These are phyloP conservation scores for Trachelus troglodyta DNA, from an alignment of 2,888 invertebrate genomes.

Conservation along the genomic window DNA sequence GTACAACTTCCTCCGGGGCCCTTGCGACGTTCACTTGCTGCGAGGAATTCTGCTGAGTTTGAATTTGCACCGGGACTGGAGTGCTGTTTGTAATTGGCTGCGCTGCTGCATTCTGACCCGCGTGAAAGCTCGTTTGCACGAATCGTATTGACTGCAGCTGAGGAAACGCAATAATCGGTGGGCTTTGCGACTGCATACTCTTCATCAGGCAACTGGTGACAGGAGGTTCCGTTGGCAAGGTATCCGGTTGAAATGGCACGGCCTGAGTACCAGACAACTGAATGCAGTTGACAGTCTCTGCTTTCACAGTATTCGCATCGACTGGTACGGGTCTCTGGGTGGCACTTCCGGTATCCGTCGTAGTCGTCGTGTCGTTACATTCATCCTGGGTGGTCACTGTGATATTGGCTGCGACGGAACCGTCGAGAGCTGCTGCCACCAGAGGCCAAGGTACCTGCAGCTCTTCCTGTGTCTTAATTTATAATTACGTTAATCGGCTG, in stretches of 20 bases:
- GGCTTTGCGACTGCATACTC: conserved; percentile 54
- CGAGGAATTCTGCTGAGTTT: conserved; percentile 38
- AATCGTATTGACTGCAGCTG: conserved; percentile 61
- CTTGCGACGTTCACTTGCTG: conserved; percentile 49
- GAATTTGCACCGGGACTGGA: conserved; percentile 26
- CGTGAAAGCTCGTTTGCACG: conserved; percentile 57
- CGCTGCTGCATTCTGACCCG: conserved; percentile 19
- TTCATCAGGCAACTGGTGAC: conserved; percentile 57
- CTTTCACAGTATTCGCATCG: conserved; percentile 15
- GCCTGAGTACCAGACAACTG: conserved; percentile 56
- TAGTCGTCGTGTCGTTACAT: conserved; percentile 52
- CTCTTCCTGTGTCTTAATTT: conserved; percentile 69
- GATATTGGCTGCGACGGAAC: conserved; percentile 59
- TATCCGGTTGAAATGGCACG: conserved; percentile 50
- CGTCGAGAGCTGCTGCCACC: conserved; percentile 69
- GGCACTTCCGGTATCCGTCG: conserved; percentile 44
- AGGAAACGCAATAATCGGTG: conserved; percentile 60
- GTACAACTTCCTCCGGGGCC: conserved; percentile 52
- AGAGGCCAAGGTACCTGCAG: conserved; percentile 69
- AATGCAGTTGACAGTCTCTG: conserved; percentile 52
- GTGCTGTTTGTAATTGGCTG: conserved; percentile 10
- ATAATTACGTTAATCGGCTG: no score
- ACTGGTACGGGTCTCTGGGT: conserved; percentile 23
- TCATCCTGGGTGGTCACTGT: conserved; percentile 58
- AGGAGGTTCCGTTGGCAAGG: conserved; percentile 46